Evolutionary conservation across 2,797 vertebrate genomes (phyloP).

Genomic region (Rhinophrynus dorsalis): DNA sequence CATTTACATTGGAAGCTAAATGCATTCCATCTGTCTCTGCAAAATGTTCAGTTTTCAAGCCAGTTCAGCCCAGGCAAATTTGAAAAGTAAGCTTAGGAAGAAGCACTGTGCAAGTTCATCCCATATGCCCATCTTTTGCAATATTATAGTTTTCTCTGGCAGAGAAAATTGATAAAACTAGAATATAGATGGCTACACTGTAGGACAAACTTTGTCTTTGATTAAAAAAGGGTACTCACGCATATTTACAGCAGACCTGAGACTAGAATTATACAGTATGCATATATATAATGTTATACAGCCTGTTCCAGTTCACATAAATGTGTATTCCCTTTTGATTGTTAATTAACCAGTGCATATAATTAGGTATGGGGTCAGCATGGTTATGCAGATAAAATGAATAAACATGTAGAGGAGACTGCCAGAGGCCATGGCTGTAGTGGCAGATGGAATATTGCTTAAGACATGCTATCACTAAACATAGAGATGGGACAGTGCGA

Average conservation of each 20-base stretch:
- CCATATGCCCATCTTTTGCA: constrained; percentile 34
- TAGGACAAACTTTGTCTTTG: neutral
- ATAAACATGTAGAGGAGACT: neutral
- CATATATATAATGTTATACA: neutral
- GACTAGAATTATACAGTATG: constrained; percentile 1
- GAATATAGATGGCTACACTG: neutral
- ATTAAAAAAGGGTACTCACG: neutral
- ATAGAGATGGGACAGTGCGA: constrained; percentile 15
- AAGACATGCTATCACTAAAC: neutral
- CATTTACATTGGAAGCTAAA: constrained; percentile 60
- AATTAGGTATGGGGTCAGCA: neutral
- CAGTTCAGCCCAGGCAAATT: constrained; percentile 47
- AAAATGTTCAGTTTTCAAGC: constrained; percentile 54
- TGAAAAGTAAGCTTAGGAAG: constrained; percentile 30
- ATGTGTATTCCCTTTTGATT: constrained; percentile 3
- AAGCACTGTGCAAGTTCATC: constrained; percentile 18
- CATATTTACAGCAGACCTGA: constrained; percentile 4
- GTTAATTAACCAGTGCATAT: constrained; percentile 17
- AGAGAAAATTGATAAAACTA: neutral
- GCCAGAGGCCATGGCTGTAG: constrained; percentile 15
- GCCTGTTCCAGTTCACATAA: neutral
- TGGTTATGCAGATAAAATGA: constrained; percentile 13
- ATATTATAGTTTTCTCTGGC: constrained; percentile 19
- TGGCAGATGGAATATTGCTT: constrained; percentile 35
- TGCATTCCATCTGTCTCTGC: constrained; percentile 61